phyloP scores from a whole-genome alignment of 2,113 vertebrate genomes.

The Phylloscopus trochiloides region DNA sequence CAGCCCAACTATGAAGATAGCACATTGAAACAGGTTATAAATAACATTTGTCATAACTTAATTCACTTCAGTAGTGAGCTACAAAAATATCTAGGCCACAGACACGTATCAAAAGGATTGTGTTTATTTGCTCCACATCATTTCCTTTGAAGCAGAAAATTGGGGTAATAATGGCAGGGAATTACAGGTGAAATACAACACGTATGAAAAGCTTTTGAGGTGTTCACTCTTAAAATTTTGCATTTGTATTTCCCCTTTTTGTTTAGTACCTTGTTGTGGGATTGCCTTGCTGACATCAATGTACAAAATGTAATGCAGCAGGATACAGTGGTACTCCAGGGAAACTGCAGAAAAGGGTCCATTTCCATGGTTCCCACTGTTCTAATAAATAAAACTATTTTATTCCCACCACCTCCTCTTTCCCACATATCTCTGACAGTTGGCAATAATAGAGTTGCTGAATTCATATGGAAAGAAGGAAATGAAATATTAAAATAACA shows the following conservation, averaged over 20 bases:
- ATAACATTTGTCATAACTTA: not conserved
- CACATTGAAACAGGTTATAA: not conserved
- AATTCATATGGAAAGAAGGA: constrained; percentile 55
- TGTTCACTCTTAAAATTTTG: not conserved
- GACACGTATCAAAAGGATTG: not conserved
- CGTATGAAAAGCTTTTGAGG: not conserved
- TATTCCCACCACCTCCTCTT: constrained; percentile 41
- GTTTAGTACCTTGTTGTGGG: not conserved
- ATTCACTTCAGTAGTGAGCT: not conserved
- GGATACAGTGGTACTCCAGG: not conserved
- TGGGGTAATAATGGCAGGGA: not conserved
- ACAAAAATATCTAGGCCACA: not conserved
- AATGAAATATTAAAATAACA: constrained; percentile 70
- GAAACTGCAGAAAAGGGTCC: not conserved
- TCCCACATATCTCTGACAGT: constrained; percentile 45
- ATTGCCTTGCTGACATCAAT: not conserved
- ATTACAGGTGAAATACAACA: not conserved
- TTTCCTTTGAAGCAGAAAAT: constrained; percentile 1
- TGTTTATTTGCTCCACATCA: not conserved
- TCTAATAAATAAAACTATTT: constrained; percentile 26
- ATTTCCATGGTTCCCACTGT: not conserved
- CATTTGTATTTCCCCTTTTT: not conserved
- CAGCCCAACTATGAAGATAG: not conserved
- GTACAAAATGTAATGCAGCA: not conserved
- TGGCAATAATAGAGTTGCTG: constrained; percentile 64